A percentile compares a stretch with the other conserved stretches of the same genome.
Conservation (phyloP, 2,797 vertebrate genomes). For the Stomatorhinus walkeri region DNA sequence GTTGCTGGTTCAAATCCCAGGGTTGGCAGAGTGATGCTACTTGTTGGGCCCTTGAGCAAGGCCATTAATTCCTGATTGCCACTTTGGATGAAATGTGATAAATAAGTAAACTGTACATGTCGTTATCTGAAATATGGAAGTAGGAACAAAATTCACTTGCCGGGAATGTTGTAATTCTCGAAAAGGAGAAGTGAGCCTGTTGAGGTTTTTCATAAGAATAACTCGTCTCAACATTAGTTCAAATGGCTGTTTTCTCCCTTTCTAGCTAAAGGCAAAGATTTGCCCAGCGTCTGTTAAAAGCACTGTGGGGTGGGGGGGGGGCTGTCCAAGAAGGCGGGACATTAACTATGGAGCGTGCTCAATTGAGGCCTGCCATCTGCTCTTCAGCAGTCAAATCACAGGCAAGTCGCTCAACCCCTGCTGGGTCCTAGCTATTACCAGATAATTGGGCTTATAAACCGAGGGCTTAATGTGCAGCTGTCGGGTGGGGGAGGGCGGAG, state of each 20-base stretch:
- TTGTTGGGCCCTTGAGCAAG: not conserved
- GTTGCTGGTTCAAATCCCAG: not conserved
- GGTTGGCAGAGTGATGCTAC: not conserved
- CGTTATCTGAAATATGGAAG: not conserved
- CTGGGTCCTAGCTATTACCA: slow-evolving; percentile 56
- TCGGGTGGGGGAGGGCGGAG: slow-evolving; percentile 57
- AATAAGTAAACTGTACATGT: not conserved
- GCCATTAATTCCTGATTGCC: not conserved
- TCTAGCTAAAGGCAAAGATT: not conserved
- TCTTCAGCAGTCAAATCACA: slow-evolving; percentile 60
- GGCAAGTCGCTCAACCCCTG: slow-evolving; percentile 49
- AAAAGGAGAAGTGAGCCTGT: not conserved
- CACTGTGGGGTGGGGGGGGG: not conserved
- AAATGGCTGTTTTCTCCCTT: not conserved
- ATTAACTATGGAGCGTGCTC: slow-evolving; percentile 12
- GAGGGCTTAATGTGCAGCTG: slow-evolving; percentile 71
- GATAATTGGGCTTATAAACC: slow-evolving; percentile 70
- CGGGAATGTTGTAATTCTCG: not conserved
- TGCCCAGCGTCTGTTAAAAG: not conserved
- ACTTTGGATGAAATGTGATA: not conserved
- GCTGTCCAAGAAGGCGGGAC: not conserved
- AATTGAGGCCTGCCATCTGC: slow-evolving; percentile 68
- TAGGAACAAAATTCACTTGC: not conserved
- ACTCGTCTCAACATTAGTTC: not conserved
- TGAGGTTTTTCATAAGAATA: not conserved